Conservation (phyloP, 2,797 vertebrate genomes). For the Sebastes oblongus region DNA sequence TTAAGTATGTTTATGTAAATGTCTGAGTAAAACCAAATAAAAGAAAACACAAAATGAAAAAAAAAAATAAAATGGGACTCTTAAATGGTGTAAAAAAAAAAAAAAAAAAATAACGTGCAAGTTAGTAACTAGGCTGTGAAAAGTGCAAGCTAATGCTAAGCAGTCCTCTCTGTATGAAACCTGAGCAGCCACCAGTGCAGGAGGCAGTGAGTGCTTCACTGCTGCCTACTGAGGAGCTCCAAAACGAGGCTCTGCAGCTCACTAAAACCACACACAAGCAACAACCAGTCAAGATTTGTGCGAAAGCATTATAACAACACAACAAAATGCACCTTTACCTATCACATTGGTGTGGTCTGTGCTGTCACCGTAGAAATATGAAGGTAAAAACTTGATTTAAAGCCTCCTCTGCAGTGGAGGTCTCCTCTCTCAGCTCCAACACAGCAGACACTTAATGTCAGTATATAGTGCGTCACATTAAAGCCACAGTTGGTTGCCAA, state of each 20-base stretch:
- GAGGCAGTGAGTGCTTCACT: conserved; percentile 3
- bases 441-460: conserved; percentile 44
- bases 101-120: too few relatives aligned
- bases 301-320: not conserved
- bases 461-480: conserved; percentile 72
- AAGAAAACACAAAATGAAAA: too few relatives aligned
- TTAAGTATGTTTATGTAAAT: too few relatives aligned
- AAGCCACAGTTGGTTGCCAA: conserved; percentile 73
- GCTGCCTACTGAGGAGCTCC: conserved; percentile 59
- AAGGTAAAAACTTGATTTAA: conserved; percentile 47
- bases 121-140: not conserved
- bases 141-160: not conserved
- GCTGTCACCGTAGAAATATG: not conserved
- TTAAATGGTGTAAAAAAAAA: not conserved
- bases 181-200: not conserved
- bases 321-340: conserved; percentile 52
- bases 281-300: not conserved
- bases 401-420: conserved; percentile 56
- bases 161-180: not conserved
- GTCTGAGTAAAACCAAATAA: too few relatives aligned
- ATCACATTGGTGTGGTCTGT: conserved; percentile 45
- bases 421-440: conserved; percentile 40
- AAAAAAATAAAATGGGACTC: not conserved
- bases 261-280: conserved; percentile 29
- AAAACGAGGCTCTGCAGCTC: conserved; percentile 40